Evolutionary conservation across 1,140 invertebrate species (phyloP), one percentile per base, ranked within the genome.

Genomic region (Oryzaephilus surinamensis): DNA sequence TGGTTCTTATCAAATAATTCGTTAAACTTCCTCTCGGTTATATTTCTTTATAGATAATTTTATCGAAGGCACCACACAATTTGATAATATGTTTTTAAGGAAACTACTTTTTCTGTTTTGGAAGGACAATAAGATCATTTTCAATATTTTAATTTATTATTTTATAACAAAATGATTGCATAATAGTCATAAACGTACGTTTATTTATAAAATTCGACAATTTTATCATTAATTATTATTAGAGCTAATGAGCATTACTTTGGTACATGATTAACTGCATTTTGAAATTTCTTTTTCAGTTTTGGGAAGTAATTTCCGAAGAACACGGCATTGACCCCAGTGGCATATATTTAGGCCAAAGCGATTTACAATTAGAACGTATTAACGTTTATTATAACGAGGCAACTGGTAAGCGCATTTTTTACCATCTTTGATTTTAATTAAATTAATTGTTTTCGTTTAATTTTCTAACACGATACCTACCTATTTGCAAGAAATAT

Each of bases 331-430:
- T 87, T 48, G 82, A 87, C 65, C 77, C 81, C 12, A 81, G 77
- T 32, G 84, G 84, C 14, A 71, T 74, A n/a, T 88, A 85, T 58
- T 66, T 73, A 24, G 84, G 83, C 1, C 81, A 86, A 55, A 79
- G 77, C 23, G 81, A 85, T 46, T 67, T 86, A 24, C 85, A 89
- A 58, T 58, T 88, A 35, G 84, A 90, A 58, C 69, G 84, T 51
- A 86, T 89, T 50, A 83, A 86, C 55, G 84, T 90, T 2, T 90
- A 88, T 61, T 89, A 85, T 67, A 88, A 88, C 64, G 83, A 89
- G 62, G 83, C 83, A 2, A 74, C 77, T 18, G 77, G 23, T 24
- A 24, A 4, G 23, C 4, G 10, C 11, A 8, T 24, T 21, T 21
- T 4, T 24, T 10, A 4, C 11, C 11, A n/a, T 3, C 11, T 11